Evolutionary conservation across 2,113 vertebrate species (phyloP).

Genomic region (Oreocharis arfaki): DNA sequence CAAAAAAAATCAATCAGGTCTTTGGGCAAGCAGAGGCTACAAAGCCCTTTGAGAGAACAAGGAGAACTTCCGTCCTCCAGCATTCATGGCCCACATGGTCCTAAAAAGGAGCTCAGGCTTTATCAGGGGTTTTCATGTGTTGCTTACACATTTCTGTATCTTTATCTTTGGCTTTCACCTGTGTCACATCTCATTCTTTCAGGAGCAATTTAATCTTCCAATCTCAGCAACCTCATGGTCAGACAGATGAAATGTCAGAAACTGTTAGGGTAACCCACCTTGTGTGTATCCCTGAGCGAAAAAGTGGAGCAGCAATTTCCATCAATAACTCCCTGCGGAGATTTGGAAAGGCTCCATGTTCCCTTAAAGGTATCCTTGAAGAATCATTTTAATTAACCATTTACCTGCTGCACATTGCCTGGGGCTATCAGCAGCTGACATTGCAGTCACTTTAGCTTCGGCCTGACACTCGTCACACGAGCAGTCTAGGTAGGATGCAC

Average conservation of each 20-base stretch:
- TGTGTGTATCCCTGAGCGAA: background rate
- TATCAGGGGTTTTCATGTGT: background rate
- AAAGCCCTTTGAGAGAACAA: background rate
- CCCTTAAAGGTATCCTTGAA: constrained; percentile 37
- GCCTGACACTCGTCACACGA: background rate
- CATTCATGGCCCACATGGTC: background rate
- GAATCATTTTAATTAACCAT: constrained; percentile 54
- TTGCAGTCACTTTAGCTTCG: constrained; percentile 16
- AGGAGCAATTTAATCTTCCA: constrained; percentile 34
- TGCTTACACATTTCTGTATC: background rate
- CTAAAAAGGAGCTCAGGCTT: background rate
- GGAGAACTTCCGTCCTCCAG: background rate
- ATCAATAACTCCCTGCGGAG: constrained; percentile 10
- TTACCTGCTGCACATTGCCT: constrained; percentile 47
- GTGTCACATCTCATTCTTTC: constrained; percentile 35
- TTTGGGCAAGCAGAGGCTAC: background rate
- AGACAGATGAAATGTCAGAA: constrained; percentile 53
- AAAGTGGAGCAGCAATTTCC: constrained; percentile 2
- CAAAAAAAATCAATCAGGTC: background rate
- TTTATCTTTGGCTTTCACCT: constrained; percentile 45
- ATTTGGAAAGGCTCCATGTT: constrained; percentile 12
- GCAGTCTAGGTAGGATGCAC: background rate
- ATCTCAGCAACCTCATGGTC: constrained; percentile 49
- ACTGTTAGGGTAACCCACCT: constrained; percentile 21
- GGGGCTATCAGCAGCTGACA: constrained; percentile 25